Conservation (phyloP, 1,140 invertebrate species). For the Anoplophora glabripennis region DNA sequence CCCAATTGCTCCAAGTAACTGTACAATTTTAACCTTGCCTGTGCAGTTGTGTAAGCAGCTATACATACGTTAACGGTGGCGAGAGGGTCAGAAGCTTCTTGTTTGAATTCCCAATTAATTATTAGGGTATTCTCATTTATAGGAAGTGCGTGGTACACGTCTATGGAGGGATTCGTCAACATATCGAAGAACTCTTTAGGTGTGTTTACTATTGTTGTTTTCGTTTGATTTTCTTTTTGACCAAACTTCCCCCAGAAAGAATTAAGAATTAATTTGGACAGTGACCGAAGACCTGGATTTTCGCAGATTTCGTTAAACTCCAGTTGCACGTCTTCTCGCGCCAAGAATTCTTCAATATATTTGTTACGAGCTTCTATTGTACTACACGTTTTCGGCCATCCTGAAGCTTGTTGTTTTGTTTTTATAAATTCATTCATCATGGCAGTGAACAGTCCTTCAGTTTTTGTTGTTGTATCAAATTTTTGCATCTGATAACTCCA, state of each 20-base stretch:
- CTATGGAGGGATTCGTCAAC: slow-evolving; percentile 32
- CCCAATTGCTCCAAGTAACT: no score
- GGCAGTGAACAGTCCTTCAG: not conserved
- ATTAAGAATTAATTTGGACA: no score
- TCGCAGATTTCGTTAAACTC: no score
- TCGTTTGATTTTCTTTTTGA: slow-evolving; percentile 8
- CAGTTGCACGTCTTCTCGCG: no score
- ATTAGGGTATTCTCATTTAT: slow-evolving; percentile 37
- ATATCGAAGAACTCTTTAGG: slow-evolving; percentile 26
- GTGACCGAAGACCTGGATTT: no score
- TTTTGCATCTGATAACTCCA: not conserved
- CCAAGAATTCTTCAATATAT: no score
- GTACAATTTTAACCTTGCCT: no score
- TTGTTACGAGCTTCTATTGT: no score
- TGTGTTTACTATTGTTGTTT: slow-evolving; percentile 9
- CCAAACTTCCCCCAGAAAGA: slow-evolving; percentile 30
- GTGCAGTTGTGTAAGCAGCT: slow-evolving; percentile 43
- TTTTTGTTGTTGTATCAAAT: not conserved
- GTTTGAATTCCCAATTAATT: slow-evolving; percentile 29
- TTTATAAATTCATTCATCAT: not conserved
- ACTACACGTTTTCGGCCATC: no score
- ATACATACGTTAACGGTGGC: slow-evolving; percentile 39
- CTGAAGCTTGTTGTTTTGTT: no score
- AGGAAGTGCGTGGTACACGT: slow-evolving; percentile 23
- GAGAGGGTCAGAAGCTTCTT: slow-evolving; percentile 6